These are phyloP conservation scores for Ranitomeya variabilis DNA, from an alignment of 2,113 vertebrate species.

Conservation along the genomic window DNA sequence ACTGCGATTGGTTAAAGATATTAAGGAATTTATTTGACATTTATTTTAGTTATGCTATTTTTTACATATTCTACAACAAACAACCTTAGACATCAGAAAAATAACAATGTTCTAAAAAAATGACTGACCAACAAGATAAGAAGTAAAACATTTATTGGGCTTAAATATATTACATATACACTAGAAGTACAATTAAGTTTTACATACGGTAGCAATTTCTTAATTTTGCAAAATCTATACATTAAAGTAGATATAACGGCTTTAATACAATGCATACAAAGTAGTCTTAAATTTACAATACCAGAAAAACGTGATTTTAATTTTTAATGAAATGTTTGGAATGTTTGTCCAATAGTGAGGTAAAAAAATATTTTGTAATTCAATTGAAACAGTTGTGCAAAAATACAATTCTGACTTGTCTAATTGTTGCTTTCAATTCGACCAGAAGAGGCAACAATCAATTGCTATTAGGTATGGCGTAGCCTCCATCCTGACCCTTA, in stretches of 20 bases:
- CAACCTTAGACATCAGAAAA: background rate
- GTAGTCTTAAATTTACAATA: slow-evolving; percentile 99
- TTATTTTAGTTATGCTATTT: no score
- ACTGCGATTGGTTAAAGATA: no score
- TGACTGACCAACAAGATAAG: slow-evolving; percentile 69
- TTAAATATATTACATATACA: slow-evolving; percentile 99
- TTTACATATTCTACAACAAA: background rate
- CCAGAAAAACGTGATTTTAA: slow-evolving; percentile 86
- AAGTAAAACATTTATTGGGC: slow-evolving; percentile 99
- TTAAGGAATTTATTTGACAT: no score
- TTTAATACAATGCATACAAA: slow-evolving; percentile 99
- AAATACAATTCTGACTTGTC: slow-evolving; percentile 87
- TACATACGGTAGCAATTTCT: slow-evolving; percentile 98
- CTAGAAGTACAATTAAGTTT: slow-evolving; percentile 99
- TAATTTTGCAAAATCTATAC: slow-evolving; percentile 99
- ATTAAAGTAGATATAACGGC: slow-evolving; percentile 99
- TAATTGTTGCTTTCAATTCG: slow-evolving; percentile 74
- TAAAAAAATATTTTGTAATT: slow-evolving; percentile 87
- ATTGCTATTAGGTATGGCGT: background rate
- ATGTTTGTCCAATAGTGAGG: slow-evolving; percentile 95
- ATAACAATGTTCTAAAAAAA: slow-evolving; percentile 62
- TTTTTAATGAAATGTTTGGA: slow-evolving; percentile 84
- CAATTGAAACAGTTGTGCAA: slow-evolving; percentile 88
- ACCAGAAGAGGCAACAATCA: background rate
- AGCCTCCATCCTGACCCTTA: background rate